Evolutionary conservation across 2,888 invertebrate species (phyloP).

Genomic region (Rhingia rostrata): DNA sequence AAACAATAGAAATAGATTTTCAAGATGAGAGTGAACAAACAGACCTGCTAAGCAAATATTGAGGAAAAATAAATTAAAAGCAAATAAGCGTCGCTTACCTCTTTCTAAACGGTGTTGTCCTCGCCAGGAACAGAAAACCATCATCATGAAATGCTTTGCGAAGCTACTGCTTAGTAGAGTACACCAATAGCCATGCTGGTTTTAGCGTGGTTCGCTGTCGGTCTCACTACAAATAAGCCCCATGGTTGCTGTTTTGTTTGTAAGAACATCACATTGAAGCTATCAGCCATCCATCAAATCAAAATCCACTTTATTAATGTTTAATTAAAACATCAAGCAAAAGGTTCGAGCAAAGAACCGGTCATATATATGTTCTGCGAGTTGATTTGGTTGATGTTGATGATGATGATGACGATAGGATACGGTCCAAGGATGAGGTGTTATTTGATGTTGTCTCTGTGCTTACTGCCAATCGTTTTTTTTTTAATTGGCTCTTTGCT

Average conservation of each 20-base stretch:
- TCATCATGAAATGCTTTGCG: constrained; percentile 29
- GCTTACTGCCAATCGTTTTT: constrained; percentile 45
- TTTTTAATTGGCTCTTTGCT: constrained; percentile 59
- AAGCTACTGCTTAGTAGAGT: constrained; percentile 3
- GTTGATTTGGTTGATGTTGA: neutral
- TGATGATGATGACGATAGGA: neutral
- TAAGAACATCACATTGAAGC: constrained; percentile 42
- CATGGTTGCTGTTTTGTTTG: constrained; percentile 38
- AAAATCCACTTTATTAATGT: constrained; percentile 67
- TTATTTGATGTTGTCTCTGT: constrained; percentile 51
- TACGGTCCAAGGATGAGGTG: constrained; percentile 29
- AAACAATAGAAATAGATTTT: constrained; percentile 74
- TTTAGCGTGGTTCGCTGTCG: constrained; percentile 7
- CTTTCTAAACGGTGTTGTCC: constrained; percentile 12
- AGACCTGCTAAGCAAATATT: constrained; percentile 71
- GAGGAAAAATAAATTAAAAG: constrained; percentile 74
- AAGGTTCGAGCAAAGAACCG: constrained; percentile 42
- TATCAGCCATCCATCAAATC: constrained; percentile 60
- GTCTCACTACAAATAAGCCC: neutral
- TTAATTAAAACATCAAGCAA: constrained; percentile 64
- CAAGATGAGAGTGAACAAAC: constrained; percentile 72
- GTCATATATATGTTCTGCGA: constrained; percentile 34
- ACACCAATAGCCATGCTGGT: constrained; percentile 22
- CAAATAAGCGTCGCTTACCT: constrained; percentile 63
- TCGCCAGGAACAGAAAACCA: constrained; percentile 14